A percentile compares a stretch with the other conserved stretches of the same genome.
Evolutionary conservation across 2,113 vertebrate genomes (phyloP).

Genomic region (Amphilophus citrinellus): DNA sequence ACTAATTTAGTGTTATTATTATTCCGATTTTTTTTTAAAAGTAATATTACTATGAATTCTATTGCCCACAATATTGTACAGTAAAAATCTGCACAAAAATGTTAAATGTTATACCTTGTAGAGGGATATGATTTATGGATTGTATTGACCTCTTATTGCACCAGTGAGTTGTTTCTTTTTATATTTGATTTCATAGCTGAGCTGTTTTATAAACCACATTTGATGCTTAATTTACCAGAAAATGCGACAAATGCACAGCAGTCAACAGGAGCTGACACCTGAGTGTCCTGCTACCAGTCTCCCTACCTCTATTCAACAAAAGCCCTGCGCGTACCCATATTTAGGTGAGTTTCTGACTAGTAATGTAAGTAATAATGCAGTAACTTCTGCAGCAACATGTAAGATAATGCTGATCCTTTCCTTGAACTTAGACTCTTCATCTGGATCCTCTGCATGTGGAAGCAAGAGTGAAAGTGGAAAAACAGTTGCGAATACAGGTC

Average conservation of each 20-base stretch:
- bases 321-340: constrained; percentile 82
- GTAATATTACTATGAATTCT: not conserved
- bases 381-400: not conserved
- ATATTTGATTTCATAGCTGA: not conserved
- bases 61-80: not conserved
- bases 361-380: not conserved
- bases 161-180: not conserved
- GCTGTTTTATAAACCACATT: not conserved
- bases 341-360: constrained; percentile 79
- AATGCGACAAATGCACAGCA: constrained; percentile 87
- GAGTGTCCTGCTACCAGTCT: constrained; percentile 84
- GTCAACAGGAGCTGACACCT: constrained; percentile 84
- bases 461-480: constrained; percentile 54
- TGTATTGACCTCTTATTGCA: not conserved
- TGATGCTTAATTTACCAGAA: constrained; percentile 81
- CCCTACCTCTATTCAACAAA: constrained; percentile 82
- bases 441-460: constrained; percentile 80
- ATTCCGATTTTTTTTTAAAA: not conserved
- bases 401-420: not conserved
- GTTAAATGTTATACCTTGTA: not conserved
- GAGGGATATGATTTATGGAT: not conserved
- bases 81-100: too few relatives aligned
- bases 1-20: not conserved
- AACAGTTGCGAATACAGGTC: constrained; percentile 77
- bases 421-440: constrained; percentile 82